Base-by-base conservation (phyloP, 2,113 vertebrate species). In the Tonatia bakeri region DNA sequence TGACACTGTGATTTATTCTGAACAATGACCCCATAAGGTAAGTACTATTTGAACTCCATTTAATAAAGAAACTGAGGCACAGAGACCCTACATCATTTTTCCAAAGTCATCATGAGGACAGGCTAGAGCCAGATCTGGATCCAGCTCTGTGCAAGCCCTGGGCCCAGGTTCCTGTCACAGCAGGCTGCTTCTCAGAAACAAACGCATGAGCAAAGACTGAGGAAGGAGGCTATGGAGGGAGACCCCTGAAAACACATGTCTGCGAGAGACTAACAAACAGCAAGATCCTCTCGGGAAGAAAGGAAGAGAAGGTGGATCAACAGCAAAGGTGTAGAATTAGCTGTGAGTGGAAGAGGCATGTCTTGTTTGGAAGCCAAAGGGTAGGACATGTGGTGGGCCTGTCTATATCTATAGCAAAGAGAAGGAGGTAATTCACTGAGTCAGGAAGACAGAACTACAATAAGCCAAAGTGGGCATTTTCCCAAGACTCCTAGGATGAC, bases 1-100 rank as follows among this genome's bases (percentile, higher is more conserved):
- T 33, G 40, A 94, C 4, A 43, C 1, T 59, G 43, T 26, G 61
- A 54, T 54, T 65, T 87, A 87, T 61, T 89, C 20, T 47, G 67
- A 83, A 56, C 16, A 67, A 47, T 1, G 11, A 61, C 10, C 16
- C 17, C n/a, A 20, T 19, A 88, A 86, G 28, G 24, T 47, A 79
- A 90, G 47, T 24, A 22, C 45, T 54, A n/a, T 47, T 38, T 28
- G n/a, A 94, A 69, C 4, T 52, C 13, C 80, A 17, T 82, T 95
- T 85, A 56, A 61, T 31, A 65, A 36, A 45, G n/a, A 92, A 80
- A 52, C 13, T 1, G 61, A 96, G 56, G 73, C 33, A 65, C 6
- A 13, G 54, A 72, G 72, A 72, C 20, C 50, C 22, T 26, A 52
- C 4, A 7, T 43, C 16, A 56, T 82, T 83, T 72, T 77, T 77